Percentiles rank a stretch among this genome's conserved stretches.
These are phyloP conservation scores for Sebastes fasciatus DNA, from an alignment of 2,113 vertebrate species.

Conservation along the genomic window DNA sequence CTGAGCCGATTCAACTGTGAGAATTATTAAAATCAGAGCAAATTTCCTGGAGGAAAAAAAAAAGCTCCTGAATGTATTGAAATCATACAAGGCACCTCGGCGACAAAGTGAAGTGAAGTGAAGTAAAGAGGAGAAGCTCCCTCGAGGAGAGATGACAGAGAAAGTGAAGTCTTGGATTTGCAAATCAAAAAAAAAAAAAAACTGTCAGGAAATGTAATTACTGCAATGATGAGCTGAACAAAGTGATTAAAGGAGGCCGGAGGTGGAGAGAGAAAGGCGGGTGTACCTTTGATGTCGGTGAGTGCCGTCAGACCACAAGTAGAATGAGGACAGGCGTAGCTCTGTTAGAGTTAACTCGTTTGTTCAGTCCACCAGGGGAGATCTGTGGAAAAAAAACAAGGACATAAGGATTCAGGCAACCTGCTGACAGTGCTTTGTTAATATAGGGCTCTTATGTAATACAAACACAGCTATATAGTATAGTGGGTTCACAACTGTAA, in stretches of 20 bases:
- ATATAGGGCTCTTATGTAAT: conserved; percentile 32
- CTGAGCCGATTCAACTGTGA: conserved; percentile 44
- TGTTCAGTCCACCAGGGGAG: conserved; percentile 66
- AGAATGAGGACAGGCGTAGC: conserved; percentile 54
- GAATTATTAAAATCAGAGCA: conserved; percentile 66
- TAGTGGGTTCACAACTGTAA: background rate
- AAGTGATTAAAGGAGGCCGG: conserved; percentile 72
- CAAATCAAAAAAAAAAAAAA: conserved; percentile 17
- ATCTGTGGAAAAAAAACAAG: conserved; percentile 62
- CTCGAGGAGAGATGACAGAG: conserved; percentile 52
- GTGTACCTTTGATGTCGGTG: conserved; percentile 78
- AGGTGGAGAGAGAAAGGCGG: conserved; percentile 44
- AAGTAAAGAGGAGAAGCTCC: conserved; percentile 27
- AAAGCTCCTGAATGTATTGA: conserved; percentile 49
- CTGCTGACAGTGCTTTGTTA: conserved; percentile 36
- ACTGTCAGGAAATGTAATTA: conserved; percentile 65
- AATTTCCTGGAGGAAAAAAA: conserved; percentile 33
- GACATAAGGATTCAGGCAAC: conserved; percentile 26
- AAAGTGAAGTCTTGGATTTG: conserved; percentile 44
- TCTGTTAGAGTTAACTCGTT: conserved; percentile 63
- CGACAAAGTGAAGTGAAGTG: conserved; percentile 39
- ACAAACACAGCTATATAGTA: background rate
- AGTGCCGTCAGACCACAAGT: conserved; percentile 66
- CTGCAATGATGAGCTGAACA: conserved; percentile 68
- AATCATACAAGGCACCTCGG: conserved; percentile 49